Evolutionary conservation across 2,113 vertebrate species (phyloP), one percentile per base, ranked within the genome.

Genomic region (Maccullochella peelii): DNA sequence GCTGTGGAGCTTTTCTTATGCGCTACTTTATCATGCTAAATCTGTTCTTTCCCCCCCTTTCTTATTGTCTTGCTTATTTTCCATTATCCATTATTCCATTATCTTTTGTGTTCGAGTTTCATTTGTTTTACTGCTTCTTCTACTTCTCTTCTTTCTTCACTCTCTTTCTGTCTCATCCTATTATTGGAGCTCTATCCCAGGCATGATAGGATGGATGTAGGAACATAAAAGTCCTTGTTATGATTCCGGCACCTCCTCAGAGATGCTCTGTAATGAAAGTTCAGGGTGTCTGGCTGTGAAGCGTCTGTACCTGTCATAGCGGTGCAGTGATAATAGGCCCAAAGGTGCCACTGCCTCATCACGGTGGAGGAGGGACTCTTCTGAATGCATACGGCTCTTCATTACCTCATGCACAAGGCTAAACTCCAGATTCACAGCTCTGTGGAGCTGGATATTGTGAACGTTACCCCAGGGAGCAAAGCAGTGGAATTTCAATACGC

Each of bases 21-120:
- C 61, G 4, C 65, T n/a, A 89, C 92, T 94, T 93, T 94, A 85
- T 94, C 82, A 94, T 94, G 91, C 92, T 79, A 94, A 93, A 78
- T 47, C 85, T 55, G 66, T 80, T 73, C 63, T 73, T 72, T 49
- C 44, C 36, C 15, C 9, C 2, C 63, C 54, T 50, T 57, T 74
- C 65, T 44, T 15, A 86, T 89, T 89, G 71, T 91, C 61, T 77
- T 79, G 66, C 84, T 33, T 80, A 61, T 79, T 91, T 85, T 57
- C 57, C 68, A 83, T 86, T 63, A 80, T 77, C 47, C n/a, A n/a
- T n/a, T n/a, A n/a, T n/a, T n/a, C n/a, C n/a, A n/a, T n/a, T n/a
- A 75, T 77, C 80, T 38, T 59, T 59, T 84, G 70, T 87, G 58
- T 33, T 44, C 2, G 49, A 33, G 47, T 36, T 79, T 79, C 78